Conservation (phyloP, 2,888 invertebrate species). For the Chironomus riparius region DNA sequence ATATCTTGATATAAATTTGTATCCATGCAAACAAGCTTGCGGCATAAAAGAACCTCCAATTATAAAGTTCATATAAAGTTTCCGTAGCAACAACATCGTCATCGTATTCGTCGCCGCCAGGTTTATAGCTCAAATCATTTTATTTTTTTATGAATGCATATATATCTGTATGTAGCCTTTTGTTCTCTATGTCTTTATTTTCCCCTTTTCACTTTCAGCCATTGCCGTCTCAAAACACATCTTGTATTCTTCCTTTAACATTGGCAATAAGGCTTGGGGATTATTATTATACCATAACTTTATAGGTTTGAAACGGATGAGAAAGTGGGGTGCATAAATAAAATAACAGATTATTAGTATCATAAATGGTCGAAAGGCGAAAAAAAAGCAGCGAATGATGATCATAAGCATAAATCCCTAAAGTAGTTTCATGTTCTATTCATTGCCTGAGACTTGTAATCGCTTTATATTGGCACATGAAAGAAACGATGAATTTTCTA, state of each 20-base stretch:
- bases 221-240: too few species aligned
- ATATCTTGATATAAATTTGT: too few species aligned
- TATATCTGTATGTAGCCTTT: not conserved
- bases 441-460: conserved; percentile 9
- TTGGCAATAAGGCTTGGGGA: too few species aligned
- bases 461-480: conserved; percentile 18
- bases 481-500: not conserved
- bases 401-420: conserved; percentile 9
- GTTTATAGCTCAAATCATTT: conserved; percentile 8
- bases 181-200: too few species aligned
- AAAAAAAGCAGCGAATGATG: not conserved
- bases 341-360: conserved; percentile 10
- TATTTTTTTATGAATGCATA: conserved; percentile 6
- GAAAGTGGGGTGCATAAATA: not conserved
- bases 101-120: not conserved
- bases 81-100: not conserved
- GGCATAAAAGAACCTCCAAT: too few species aligned
- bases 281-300: too few species aligned
- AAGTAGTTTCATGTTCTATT: conserved; percentile 21
- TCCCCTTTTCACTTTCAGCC: too few species aligned
- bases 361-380: not conserved
- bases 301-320: not conserved
- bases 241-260: too few species aligned
- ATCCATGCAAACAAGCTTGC: too few species aligned
- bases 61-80: too few species aligned